Conservation (phyloP, 2,797 vertebrate species). For the Microctenopoma steveboyesi region DNA sequence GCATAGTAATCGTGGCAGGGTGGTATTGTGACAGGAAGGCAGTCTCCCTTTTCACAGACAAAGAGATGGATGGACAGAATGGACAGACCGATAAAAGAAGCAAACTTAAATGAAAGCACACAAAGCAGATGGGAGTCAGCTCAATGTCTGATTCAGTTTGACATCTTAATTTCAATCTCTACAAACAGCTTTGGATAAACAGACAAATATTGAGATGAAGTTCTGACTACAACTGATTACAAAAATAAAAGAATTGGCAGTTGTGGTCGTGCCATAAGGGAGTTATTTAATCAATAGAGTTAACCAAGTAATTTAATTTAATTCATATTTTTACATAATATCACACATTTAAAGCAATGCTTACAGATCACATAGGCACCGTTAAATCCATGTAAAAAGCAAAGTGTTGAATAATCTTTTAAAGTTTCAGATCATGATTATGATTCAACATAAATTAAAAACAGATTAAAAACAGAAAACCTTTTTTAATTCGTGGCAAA, state of each 20-base stretch:
- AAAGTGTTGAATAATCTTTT: not conserved
- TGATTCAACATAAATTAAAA: no score
- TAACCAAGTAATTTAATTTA: slow-evolving; percentile 20
- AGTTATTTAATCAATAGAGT: slow-evolving; percentile 34
- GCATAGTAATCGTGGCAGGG: slow-evolving; percentile 67
- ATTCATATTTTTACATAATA: not conserved
- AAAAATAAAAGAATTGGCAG: slow-evolving; percentile 15
- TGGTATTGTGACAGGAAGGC: slow-evolving; percentile 47
- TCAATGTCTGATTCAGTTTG: slow-evolving; percentile 50
- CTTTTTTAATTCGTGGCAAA: no score
- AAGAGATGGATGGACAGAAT: slow-evolving; percentile 41
- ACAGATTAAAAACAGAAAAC: no score
- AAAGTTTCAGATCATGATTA: no score
- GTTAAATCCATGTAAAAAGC: no score
- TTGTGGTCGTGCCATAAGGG: slow-evolving; percentile 16
- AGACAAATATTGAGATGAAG: slow-evolving; percentile 31
- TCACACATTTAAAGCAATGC: not conserved
- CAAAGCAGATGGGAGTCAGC: slow-evolving; percentile 63
- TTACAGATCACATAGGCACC: slow-evolving; percentile 1
- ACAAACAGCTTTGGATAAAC: slow-evolving; percentile 34
- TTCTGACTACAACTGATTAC: slow-evolving; percentile 31
- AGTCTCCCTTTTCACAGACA: slow-evolving; percentile 50
- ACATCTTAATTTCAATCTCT: slow-evolving; percentile 55
- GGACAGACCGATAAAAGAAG: slow-evolving; percentile 41
- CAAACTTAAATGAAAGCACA: slow-evolving; percentile 46